Evolutionary conservation across 2,797 vertebrate species (phyloP).

Genomic region (Nyctibius grandis): DNA sequence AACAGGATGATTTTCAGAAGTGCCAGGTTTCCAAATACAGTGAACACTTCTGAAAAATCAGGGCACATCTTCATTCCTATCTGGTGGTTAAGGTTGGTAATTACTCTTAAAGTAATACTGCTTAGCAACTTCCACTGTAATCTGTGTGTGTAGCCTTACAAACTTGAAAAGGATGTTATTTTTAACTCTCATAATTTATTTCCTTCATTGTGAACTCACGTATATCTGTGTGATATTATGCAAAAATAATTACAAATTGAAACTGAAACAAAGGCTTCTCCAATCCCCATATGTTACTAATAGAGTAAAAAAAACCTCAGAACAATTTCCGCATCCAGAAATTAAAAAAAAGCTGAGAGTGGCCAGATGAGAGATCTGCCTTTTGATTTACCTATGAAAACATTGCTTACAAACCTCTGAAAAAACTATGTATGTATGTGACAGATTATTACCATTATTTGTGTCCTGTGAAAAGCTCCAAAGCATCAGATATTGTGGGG

Average conservation of each 20-base stretch:
- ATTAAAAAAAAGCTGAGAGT: neutral
- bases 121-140: neutral
- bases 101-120: neutral
- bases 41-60: neutral
- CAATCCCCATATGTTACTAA: rapidly evolving
- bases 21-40: neutral
- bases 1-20: neutral
- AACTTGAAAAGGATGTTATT: neutral
- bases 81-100: neutral
- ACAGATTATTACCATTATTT: neutral
- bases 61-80: neutral
- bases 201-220: neutral
- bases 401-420: neutral
- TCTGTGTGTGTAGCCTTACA: neutral
- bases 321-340: neutral
- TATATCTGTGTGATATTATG: rapidly evolving
- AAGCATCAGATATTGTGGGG: neutral
- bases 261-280: neutral
- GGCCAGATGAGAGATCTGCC: neutral
- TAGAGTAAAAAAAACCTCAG: rapidly evolving
- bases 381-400: neutral
- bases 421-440: neutral
- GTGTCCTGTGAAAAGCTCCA: neutral
- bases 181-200: neutral
- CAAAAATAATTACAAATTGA: neutral